These are phyloP conservation scores for Lathronympha strigana DNA, from an alignment of 2,888 invertebrate species.

Conservation along the genomic window DNA sequence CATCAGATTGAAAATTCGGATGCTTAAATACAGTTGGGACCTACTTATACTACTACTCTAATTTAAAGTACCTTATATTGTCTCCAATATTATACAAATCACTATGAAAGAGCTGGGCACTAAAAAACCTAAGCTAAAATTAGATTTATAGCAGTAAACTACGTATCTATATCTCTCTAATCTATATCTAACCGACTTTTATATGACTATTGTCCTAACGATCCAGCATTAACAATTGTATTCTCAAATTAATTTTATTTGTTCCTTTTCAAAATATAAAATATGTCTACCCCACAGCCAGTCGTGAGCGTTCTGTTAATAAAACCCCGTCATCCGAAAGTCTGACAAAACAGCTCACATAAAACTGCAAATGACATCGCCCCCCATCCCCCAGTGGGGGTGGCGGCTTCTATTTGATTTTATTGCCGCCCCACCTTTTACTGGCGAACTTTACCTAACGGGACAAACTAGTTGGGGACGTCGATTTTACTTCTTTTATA, in stretches of 20 bases:
- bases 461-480: slow-evolving; percentile 35
- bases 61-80: too few species aligned
- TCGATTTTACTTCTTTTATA: slow-evolving; percentile 19
- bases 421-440: slow-evolving; percentile 63
- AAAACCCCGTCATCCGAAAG: slow-evolving; percentile 32
- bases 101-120: too few species aligned
- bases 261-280: slow-evolving; percentile 2
- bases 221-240: neutral
- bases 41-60: too few species aligned
- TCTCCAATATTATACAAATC: too few species aligned
- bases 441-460: slow-evolving; percentile 53
- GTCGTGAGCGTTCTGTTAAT: slow-evolving; percentile 25
- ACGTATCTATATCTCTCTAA: too few species aligned
- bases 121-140: too few species aligned
- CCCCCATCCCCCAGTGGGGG: slow-evolving; percentile 37
- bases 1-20: too few species aligned
- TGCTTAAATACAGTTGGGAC: too few species aligned
- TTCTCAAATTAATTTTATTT: slow-evolving; percentile 1
- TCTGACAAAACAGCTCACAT: slow-evolving; percentile 34
- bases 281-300: slow-evolving; percentile 6
- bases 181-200: too few species aligned
- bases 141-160: too few species aligned
- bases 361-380: slow-evolving; percentile 43
- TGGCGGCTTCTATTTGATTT: slow-evolving; percentile 63
- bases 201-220: neutral